These are phyloP conservation scores for Xiphorhynchus erythropygius DNA, from an alignment of 2,797 vertebrate genomes.

Conservation along the genomic window DNA sequence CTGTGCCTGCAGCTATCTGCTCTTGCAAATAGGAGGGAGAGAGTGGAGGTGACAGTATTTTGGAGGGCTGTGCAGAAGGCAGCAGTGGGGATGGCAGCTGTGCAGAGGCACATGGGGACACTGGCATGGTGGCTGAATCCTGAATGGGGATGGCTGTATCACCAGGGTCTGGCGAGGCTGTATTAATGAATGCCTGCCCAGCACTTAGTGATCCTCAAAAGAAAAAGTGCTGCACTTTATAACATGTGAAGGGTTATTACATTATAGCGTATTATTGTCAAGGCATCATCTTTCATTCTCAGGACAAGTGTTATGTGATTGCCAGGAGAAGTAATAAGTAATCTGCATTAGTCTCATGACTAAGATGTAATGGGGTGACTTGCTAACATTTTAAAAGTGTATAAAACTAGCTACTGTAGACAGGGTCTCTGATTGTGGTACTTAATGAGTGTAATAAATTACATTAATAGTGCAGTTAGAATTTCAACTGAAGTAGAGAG, in stretches of 20 bases:
- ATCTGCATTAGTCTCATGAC: slow-evolving; percentile 62
- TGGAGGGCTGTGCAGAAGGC: background rate
- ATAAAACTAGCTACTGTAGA: slow-evolving; percentile 37
- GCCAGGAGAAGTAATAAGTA: slow-evolving; percentile 63
- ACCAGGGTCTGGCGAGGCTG: background rate
- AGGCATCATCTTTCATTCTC: slow-evolving; percentile 63
- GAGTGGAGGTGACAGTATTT: background rate
- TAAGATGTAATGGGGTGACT: slow-evolving; percentile 57
- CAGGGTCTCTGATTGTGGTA: slow-evolving; percentile 27
- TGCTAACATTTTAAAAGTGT: slow-evolving; percentile 46
- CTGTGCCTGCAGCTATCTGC: background rate
- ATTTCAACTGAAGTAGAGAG: slow-evolving; percentile 24
- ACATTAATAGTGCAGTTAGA: slow-evolving; percentile 31
- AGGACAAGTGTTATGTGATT: slow-evolving; percentile 54
- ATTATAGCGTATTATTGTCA: slow-evolving; percentile 63
- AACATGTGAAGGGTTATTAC: slow-evolving; percentile 65
- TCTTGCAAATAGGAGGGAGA: background rate
- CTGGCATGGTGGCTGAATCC: background rate
- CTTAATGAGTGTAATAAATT: slow-evolving; percentile 65
- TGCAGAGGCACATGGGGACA: fast-evolving
- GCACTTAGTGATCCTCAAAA: slow-evolving; percentile 54
- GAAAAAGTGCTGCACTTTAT: slow-evolving; percentile 54
- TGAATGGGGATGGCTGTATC: background rate
- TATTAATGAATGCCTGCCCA: slow-evolving; percentile 39
- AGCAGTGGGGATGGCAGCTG: background rate